A percentile compares a stretch with the other conserved stretches of the same genome.
Conservation (phyloP, 2,888 invertebrate genomes). For the Rhodophaea formosa region DNA sequence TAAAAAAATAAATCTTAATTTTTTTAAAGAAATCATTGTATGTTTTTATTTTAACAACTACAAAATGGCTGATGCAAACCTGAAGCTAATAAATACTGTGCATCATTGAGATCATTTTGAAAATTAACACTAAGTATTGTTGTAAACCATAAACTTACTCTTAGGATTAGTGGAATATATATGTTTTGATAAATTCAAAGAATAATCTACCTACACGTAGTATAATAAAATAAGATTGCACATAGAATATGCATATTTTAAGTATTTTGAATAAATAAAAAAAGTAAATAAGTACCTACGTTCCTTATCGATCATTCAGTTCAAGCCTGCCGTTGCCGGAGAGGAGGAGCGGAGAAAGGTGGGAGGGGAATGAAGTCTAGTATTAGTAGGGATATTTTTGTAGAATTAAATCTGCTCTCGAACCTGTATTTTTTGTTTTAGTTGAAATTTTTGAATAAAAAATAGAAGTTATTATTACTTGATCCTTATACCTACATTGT, state of each 20-base stretch:
- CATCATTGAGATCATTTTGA: constrained; percentile 66
- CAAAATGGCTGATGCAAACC: constrained; percentile 52
- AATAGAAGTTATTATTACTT: too few species aligned
- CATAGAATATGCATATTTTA: neutral
- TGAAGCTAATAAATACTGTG: constrained; percentile 56
- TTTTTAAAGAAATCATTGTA: neutral
- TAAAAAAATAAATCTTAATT: constrained; percentile 1
- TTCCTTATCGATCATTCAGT: neutral
- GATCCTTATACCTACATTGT: too few species aligned
- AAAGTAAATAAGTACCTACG: neutral
- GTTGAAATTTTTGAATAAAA: too few species aligned
- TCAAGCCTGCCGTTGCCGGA: neutral
- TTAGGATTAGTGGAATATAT: too few species aligned
- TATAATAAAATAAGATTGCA: neutral
- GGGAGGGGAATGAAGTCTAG: neutral
- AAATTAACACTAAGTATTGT: constrained; percentile 28
- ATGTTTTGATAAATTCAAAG: neutral
- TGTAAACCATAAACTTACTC: neutral
- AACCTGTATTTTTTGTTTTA: too few species aligned
- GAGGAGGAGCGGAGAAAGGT: too few species aligned
- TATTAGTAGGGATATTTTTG: neutral
- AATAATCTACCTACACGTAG: neutral
- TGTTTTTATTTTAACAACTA: neutral
- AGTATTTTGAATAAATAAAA: neutral
- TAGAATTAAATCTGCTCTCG: neutral